A percentile compares a stretch with the other conserved stretches of the same genome.
Evolutionary conservation across 2,888 invertebrate species (phyloP).

Genomic region (Tipula vernalis): DNA sequence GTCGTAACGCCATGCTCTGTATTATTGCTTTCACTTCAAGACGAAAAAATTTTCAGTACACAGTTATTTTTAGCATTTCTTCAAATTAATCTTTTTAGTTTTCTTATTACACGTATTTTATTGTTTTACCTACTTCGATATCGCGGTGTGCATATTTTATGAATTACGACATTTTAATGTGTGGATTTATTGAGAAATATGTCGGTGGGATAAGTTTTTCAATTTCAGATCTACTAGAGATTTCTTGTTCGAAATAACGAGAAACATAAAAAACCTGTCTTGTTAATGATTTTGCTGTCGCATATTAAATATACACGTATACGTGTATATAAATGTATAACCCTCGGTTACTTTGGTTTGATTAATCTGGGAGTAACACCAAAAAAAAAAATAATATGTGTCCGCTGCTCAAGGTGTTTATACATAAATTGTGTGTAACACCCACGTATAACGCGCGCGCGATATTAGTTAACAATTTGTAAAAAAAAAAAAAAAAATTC

Average conservation of each 20-base stretch:
- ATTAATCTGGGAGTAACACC: neutral
- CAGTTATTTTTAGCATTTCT: neutral
- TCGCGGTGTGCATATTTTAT: neutral
- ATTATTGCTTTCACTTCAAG: neutral
- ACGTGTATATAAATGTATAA: neutral
- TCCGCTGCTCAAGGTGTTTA: neutral
- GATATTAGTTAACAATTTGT: neutral
- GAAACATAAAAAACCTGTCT: conserved; percentile 4
- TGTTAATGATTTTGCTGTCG: neutral
- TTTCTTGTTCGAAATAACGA: conserved; percentile 4
- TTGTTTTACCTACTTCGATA: neutral
- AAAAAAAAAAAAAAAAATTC: neutral
- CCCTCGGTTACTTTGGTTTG: neutral
- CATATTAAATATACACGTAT: neutral
- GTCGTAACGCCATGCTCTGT: neutral
- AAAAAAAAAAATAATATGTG: neutral
- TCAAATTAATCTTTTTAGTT: neutral
- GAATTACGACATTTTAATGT: conserved; percentile 5
- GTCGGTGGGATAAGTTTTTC: neutral
- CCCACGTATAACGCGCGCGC: neutral
- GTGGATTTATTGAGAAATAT: conserved; percentile 4
- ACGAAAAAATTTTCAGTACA: neutral
- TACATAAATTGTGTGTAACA: neutral
- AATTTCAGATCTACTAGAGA: neutral
- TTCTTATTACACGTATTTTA: neutral